A percentile compares a stretch with the other conserved stretches of the same genome.
Conservation (phyloP, 2,797 vertebrate genomes). For the Dryobates pubescens region DNA sequence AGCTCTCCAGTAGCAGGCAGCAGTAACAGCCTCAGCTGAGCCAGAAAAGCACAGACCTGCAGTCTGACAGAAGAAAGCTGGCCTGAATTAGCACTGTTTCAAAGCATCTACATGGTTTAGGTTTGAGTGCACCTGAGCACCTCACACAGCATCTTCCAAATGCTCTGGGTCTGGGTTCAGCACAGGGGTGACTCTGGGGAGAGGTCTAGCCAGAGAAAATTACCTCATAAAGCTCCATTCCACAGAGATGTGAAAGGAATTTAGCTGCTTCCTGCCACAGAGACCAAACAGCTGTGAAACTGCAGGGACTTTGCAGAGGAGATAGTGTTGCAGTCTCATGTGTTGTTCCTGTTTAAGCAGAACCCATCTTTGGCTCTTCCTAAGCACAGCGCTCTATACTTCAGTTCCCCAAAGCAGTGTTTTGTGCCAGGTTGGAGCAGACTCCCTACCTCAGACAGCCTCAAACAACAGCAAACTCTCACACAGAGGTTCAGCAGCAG, state of each 20-base stretch:
- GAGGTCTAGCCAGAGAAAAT: conserved; percentile 7
- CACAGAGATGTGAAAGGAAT: not conserved
- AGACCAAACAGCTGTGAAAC: not conserved
- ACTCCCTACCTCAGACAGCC: not conserved
- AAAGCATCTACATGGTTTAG: not conserved
- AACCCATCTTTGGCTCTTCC: not conserved
- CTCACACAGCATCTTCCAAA: conserved; percentile 41
- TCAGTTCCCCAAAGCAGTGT: not conserved
- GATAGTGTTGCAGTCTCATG: not conserved
- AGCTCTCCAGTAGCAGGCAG: not conserved
- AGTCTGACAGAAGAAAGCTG: conserved; percentile 7
- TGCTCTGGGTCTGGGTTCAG: conserved; percentile 26
- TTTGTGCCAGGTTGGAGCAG: not conserved
- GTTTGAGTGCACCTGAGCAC: conserved; percentile 46
- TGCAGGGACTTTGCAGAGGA: not conserved
- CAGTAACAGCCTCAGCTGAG: not conserved
- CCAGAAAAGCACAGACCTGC: conserved; percentile 48
- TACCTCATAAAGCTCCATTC: not conserved
- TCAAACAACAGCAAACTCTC: not conserved
- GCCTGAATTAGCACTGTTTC: not conserved
- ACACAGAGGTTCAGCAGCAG: not conserved
- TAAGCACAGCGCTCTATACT: not conserved
- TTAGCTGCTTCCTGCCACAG: not conserved
- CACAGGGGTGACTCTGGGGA: conserved; percentile 27
- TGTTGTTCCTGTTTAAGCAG: not conserved